A percentile compares a stretch with the other conserved stretches of the same genome.
Evolutionary conservation across 2,797 vertebrate species (phyloP).

Genomic region (Hemibagrus guttatus): DNA sequence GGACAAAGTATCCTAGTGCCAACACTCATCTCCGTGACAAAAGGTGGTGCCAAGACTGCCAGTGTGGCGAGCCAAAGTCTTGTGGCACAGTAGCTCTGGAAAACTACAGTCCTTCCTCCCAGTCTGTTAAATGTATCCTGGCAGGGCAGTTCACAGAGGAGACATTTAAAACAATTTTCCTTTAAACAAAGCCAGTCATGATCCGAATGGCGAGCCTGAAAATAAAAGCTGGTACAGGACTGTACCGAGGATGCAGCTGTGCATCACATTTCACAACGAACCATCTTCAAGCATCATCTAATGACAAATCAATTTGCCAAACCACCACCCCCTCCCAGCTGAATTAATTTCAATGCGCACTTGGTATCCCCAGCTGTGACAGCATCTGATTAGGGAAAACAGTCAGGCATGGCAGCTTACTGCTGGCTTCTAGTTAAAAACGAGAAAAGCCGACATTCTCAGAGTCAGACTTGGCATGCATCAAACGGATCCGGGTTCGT

Average conservation of each 20-base stretch:
- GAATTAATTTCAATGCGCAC: slow-evolving; percentile 23
- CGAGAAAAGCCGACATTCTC: slow-evolving; percentile 28
- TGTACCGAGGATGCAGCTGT: slow-evolving; percentile 7
- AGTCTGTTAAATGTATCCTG: slow-evolving; percentile 56
- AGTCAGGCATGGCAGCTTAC: slow-evolving; percentile 24
- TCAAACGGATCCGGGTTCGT: not conserved
- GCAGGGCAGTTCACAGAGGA: slow-evolving; percentile 51
- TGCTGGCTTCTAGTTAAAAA: slow-evolving; percentile 21
- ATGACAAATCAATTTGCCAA: slow-evolving; percentile 21
- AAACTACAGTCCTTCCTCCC: slow-evolving; percentile 20
- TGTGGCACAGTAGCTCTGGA: slow-evolving; percentile 28
- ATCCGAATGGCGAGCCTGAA: not conserved
- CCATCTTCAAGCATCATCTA: slow-evolving; percentile 30
- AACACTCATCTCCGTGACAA: slow-evolving; percentile 35
- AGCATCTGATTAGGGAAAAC: slow-evolving; percentile 34
- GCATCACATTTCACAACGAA: slow-evolving; percentile 5
- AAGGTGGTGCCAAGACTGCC: slow-evolving; percentile 37
- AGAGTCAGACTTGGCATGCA: slow-evolving; percentile 34
- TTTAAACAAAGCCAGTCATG: slow-evolving; percentile 32
- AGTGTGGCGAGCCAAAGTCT: slow-evolving; percentile 35
- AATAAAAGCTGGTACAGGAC: slow-evolving; percentile 32
- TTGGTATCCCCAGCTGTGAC: slow-evolving; percentile 22
- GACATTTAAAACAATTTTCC: slow-evolving; percentile 27
- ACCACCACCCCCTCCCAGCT: not conserved
- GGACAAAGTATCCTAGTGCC: slow-evolving; percentile 47